Base-by-base conservation (phyloP, 1,140 invertebrate genomes). In the Microplitis demolitor region DNA sequence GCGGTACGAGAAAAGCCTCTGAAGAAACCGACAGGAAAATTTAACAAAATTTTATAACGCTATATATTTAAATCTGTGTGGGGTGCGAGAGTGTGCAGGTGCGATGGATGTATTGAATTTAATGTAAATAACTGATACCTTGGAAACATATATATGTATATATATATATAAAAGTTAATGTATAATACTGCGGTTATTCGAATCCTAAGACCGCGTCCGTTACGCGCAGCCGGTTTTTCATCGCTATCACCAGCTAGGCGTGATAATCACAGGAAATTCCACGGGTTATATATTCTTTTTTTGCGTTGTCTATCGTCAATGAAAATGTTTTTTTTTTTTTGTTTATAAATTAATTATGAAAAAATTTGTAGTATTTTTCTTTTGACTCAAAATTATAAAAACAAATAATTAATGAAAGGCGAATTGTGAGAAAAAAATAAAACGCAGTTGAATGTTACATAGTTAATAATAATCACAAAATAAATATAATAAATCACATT, bases 221-320 rank as follows among this genome's bases (percentile, higher is more conserved):
- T 62, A 67, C 54, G 58, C 64, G 54, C 54, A 67, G 64, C 37
- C 64, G 64, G 34, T 72, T 72, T 72, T 72, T 72, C 71, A 67
- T 72, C 3, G 56, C 53, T 72, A 72, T 72, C 64, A 64, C 62
- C 62, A 72, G n/a, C 56, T 33, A 34, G 56, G 56, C 64, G 54
- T 72, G 54, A 72, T 72, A 72, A 72, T 72, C 54, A 64, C 71
- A 64, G 71, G 71, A 72, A 72, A 66, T 66, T 34, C 34, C 64
- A 64, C 53, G 14, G 56, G 4, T 34, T 37, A 64, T 35, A 71
- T 66, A 54, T 66, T 39, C 5, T 45, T 56, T 14, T 56, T 56
- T 62, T 31, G 3, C 5, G 13, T 31, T 33, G 6, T 62, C 13
- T 31, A 62, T 33, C 13, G 37, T 35, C 4, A 34, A 13, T 34